phyloP scores from a whole-genome alignment of 2,888 invertebrate genomes.

The Dasysyrphus tricinctus region DNA sequence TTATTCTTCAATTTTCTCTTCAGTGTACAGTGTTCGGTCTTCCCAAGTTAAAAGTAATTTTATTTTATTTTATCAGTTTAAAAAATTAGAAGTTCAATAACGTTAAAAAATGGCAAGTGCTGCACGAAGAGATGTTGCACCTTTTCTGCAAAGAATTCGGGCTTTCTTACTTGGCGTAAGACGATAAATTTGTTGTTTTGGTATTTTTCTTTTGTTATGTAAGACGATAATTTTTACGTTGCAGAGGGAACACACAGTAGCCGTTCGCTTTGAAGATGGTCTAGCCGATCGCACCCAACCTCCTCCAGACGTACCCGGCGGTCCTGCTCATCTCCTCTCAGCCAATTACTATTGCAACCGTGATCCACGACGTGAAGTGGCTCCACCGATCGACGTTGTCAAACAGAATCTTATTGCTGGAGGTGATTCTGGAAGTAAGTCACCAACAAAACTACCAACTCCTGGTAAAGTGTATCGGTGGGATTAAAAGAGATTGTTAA shows the following conservation, averaged over 20 bases:
- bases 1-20: too few species aligned
- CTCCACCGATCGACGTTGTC: constrained; percentile 81
- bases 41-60: too few species aligned
- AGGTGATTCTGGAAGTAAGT: constrained; percentile 77
- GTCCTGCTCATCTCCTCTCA: constrained; percentile 90
- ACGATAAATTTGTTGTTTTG: constrained; percentile 52
- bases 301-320: constrained; percentile 91
- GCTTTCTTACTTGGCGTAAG: constrained; percentile 88
- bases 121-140: constrained; percentile 87
- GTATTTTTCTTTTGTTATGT: constrained; percentile 77
- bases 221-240: constrained; percentile 72
- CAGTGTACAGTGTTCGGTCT: too few species aligned
- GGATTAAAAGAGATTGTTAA: constrained; percentile 83
- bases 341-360: constrained; percentile 93
- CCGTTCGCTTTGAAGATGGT: constrained; percentile 88
- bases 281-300: constrained; percentile 91
- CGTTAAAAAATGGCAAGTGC: constrained; percentile 77
- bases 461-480: constrained; percentile 86
- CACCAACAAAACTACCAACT: constrained; percentile 84
- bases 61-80: too few species aligned
- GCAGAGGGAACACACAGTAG: constrained; percentile 84
- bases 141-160: constrained; percentile 86
- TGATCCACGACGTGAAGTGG: constrained; percentile 92
- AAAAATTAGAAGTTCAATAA: too few species aligned
- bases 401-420: constrained; percentile 78